These are phyloP conservation scores for Paracyclopina nana DNA, from an alignment of 1,140 invertebrate genomes.

Conservation along the genomic window DNA sequence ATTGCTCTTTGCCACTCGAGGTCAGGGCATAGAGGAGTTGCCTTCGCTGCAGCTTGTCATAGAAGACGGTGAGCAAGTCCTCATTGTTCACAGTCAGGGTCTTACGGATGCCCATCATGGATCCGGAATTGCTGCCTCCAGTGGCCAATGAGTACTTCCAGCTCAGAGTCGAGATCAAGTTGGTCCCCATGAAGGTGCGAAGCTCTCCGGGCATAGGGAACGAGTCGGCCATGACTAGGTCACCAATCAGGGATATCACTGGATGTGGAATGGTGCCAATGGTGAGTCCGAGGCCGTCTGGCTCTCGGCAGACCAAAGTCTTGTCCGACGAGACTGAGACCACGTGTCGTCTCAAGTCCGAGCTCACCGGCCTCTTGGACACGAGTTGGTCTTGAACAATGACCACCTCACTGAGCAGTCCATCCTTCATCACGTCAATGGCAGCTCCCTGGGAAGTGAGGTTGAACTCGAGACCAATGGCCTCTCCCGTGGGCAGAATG, in stretches of 20 bases:
- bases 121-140: slow-evolving; percentile 11
- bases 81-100: slow-evolving; percentile 69
- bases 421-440: slow-evolving; percentile 57
- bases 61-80: slow-evolving; percentile 70
- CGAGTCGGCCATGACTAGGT: slow-evolving; percentile 58
- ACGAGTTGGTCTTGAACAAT: slow-evolving; percentile 65
- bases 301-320: slow-evolving; percentile 47
- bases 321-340: slow-evolving; percentile 55
- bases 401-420: slow-evolving; percentile 53
- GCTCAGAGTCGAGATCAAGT: slow-evolving; percentile 75
- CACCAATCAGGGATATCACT: slow-evolving; percentile 48
- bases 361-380: slow-evolving; percentile 23
- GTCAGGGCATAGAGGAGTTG: slow-evolving; percentile 1
- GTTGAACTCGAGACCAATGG: slow-evolving; percentile 61
- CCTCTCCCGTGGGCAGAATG: slow-evolving; percentile 71
- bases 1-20: slow-evolving; percentile 44
- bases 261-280: slow-evolving; percentile 66
- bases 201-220: slow-evolving; percentile 75
- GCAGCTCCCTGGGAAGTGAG: slow-evolving; percentile 64
- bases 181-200: slow-evolving; percentile 62
- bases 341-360: background rate
- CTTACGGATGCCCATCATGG: slow-evolving; percentile 52
- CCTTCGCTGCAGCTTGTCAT: slow-evolving; percentile 45
- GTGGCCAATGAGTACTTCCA: slow-evolving; percentile 63
- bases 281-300: slow-evolving; percentile 54